These are phyloP conservation scores for Uria lomvia DNA, from an alignment of 2,113 vertebrate species.

Conservation along the genomic window DNA sequence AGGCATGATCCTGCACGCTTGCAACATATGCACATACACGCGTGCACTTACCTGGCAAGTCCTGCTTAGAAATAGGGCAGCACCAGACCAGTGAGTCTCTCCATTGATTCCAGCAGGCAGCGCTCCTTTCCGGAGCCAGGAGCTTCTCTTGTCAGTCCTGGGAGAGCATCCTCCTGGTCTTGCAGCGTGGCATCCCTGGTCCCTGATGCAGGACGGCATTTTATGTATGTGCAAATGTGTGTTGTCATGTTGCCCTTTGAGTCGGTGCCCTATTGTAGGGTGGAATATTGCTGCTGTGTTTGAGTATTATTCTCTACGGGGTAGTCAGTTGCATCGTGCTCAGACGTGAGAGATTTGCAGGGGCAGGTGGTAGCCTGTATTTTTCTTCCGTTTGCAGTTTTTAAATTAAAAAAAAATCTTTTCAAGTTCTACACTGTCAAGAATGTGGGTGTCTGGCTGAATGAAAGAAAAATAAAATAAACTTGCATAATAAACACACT, in stretches of 20 bases:
- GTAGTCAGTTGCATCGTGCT: not conserved
- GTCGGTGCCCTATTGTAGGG: not conserved
- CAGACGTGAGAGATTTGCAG: not conserved
- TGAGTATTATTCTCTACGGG: not conserved
- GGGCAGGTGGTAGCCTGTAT: slow-evolving; percentile 33
- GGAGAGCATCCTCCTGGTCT: not conserved
- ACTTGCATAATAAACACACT: slow-evolving; percentile 38
- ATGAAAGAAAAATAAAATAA: slow-evolving; percentile 51
- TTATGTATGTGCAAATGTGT: rapidly evolving
- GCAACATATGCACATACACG: not conserved
- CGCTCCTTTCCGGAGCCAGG: not conserved
- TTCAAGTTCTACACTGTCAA: slow-evolving; percentile 58
- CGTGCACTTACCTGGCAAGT: not conserved
- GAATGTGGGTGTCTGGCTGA: slow-evolving; percentile 55
- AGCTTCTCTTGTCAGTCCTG: not conserved
- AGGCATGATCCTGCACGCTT: not conserved
- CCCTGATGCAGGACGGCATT: not conserved
- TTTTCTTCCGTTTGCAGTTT: slow-evolving; percentile 28
- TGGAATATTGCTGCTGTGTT: not conserved
- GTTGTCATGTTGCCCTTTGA: not conserved
- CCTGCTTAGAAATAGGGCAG: not conserved
- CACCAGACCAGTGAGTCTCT: not conserved
- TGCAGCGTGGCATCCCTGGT: not conserved
- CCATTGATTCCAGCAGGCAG: not conserved
- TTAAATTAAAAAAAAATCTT: slow-evolving; percentile 13